These are phyloP conservation scores for Miichthys miiuy DNA, from an alignment of 2,797 vertebrate species.

Conservation along the genomic window DNA sequence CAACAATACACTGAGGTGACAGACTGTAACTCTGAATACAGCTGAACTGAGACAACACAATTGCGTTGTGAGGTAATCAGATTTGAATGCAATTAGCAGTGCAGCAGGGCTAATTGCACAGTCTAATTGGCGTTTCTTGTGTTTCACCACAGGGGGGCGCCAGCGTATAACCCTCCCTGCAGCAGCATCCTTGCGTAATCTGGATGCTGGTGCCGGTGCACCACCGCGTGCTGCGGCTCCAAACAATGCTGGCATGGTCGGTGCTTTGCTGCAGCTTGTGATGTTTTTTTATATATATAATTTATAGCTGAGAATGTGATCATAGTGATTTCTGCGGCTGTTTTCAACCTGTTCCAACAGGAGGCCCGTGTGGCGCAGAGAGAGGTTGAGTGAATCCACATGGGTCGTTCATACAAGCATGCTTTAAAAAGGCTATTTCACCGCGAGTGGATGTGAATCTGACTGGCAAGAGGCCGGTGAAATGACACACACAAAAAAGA, in stretches of 20 bases:
- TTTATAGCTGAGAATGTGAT: not conserved
- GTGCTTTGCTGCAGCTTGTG: not conserved
- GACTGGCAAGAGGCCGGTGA: not conserved
- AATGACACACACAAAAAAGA: not conserved
- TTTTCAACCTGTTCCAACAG: not conserved
- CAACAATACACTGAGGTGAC: not conserved
- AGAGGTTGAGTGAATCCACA: slow-evolving; percentile 29
- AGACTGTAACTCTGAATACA: too few species aligned
- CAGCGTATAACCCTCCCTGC: not conserved
- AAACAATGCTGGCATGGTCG: slow-evolving; percentile 5
- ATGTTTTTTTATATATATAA: not conserved
- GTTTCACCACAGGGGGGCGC: slow-evolving; percentile 51
- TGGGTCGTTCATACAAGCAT: slow-evolving; percentile 17
- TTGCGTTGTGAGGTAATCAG: not conserved
- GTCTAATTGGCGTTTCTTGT: not conserved
- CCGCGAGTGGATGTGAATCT: not conserved
- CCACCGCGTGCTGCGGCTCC: slow-evolving; percentile 42
- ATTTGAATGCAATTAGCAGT: not conserved
- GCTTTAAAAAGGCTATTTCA: slow-evolving; percentile 4
- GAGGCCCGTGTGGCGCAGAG: slow-evolving; percentile 6
- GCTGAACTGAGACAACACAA: not conserved
- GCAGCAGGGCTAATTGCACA: not conserved
- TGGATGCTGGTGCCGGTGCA: slow-evolving; percentile 28
- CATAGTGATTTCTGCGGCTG: not conserved
- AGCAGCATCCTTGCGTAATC: slow-evolving; percentile 13